Percentiles rank a stretch among this genome's conserved stretches.
Evolutionary conservation across 2,113 vertebrate genomes (phyloP).

Genomic region (Nothocercus julius): DNA sequence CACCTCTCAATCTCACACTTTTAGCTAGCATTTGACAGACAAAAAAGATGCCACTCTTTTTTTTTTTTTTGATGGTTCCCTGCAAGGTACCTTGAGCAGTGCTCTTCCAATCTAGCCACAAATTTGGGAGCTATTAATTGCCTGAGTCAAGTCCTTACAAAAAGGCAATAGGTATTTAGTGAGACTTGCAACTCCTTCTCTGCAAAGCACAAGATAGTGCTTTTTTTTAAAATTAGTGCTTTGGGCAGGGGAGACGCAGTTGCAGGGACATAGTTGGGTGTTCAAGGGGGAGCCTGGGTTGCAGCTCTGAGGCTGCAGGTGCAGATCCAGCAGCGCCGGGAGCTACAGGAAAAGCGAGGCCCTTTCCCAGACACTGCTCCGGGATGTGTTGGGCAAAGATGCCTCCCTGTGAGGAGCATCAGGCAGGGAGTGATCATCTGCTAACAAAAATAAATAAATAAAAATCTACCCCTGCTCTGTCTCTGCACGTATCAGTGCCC

Average conservation of each 20-base stretch:
- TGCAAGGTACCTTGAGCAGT: not conserved
- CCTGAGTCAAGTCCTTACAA: conserved; percentile 1
- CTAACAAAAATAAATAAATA: not conserved
- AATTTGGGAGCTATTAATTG: not conserved
- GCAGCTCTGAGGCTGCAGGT: not conserved
- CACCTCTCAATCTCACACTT: conserved; percentile 44
- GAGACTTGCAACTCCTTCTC: not conserved
- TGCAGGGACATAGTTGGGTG: not conserved
- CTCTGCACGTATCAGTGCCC: not conserved
- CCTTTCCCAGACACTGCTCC: not conserved
- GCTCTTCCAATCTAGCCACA: not conserved
- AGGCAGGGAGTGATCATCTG: not conserved
- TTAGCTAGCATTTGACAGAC: not conserved
- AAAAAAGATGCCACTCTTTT: not conserved
- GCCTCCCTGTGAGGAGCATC: rapidly evolving
- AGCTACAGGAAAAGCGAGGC: not conserved
- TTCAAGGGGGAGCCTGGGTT: not conserved
- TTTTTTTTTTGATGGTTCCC: not conserved
- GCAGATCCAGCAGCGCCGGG: not conserved
- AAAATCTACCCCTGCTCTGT: not conserved
- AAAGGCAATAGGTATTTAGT: not conserved
- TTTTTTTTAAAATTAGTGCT: not conserved
- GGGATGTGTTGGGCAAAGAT: not conserved
- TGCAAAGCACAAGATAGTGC: not conserved
- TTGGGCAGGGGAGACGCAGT: not conserved